Conservation (phyloP, 2,113 vertebrate species). For the Pachypanchax playfairii region DNA sequence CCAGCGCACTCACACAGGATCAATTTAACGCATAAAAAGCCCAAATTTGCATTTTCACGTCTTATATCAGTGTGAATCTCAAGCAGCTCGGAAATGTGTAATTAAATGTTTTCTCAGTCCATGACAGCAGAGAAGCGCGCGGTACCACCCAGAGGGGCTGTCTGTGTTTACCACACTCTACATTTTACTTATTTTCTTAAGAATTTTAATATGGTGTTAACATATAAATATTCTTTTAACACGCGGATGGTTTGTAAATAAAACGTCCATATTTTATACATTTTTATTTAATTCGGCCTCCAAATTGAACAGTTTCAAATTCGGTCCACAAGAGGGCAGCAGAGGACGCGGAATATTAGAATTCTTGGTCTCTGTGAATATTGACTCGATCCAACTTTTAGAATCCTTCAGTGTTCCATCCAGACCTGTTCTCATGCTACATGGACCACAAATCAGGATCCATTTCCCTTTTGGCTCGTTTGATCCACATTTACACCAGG, state of each 20-base stretch:
- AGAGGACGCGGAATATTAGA: slow-evolving; percentile 59
- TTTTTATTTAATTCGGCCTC: neutral
- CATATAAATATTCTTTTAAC: no score
- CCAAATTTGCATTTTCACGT: slow-evolving; percentile 24
- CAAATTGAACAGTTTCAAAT: neutral
- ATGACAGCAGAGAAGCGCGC: neutral
- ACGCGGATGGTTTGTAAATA: no score
- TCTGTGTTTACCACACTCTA: neutral
- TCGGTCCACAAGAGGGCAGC: slow-evolving; percentile 62
- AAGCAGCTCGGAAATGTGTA: slow-evolving; percentile 22
- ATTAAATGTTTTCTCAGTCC: slow-evolving; percentile 48
- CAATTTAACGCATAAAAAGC: slow-evolving; percentile 17
- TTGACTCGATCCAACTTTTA: neutral
- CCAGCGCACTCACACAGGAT: neutral
- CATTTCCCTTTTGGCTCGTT: slow-evolving; percentile 13
- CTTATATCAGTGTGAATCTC: slow-evolving; percentile 33
- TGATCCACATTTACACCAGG: slow-evolving; percentile 6
- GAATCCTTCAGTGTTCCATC: neutral
- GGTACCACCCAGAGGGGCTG: slow-evolving; percentile 41
- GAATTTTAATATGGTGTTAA: no score
- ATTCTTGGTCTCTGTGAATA: neutral
- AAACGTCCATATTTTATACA: no score
- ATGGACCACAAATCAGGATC: slow-evolving; percentile 35
- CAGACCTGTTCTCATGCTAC: slow-evolving; percentile 9
- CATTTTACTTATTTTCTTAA: no score